Percentiles rank a stretch among this genome's conserved stretches.
Conservation (phyloP, 2,888 invertebrate species). For the Entomobrya multifasciata region DNA sequence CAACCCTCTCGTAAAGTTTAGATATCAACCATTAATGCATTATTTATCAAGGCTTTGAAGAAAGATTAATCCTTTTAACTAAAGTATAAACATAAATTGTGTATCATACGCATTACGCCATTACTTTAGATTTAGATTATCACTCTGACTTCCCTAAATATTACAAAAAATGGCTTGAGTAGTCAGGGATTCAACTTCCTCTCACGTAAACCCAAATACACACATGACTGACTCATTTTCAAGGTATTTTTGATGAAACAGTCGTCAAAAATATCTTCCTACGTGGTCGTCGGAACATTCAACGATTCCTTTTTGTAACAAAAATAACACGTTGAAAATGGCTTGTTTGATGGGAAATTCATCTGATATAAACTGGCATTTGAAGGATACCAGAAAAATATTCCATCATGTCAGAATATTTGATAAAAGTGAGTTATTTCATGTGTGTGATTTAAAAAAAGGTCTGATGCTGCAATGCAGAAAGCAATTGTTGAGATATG, state of each 20-base stretch:
- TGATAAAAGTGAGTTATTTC: slow-evolving; percentile 31
- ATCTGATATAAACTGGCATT: slow-evolving; percentile 36
- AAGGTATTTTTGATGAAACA: not conserved
- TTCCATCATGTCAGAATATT: not conserved
- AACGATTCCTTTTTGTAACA: slow-evolving; percentile 28
- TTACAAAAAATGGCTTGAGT: no score
- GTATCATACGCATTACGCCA: no score
- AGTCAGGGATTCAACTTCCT: slow-evolving; percentile 14
- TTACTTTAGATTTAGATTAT: no score
- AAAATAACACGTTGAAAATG: slow-evolving; percentile 49
- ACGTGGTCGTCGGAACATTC: slow-evolving; percentile 3
- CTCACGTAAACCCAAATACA: slow-evolving; percentile 25
- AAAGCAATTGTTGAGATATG: not conserved
- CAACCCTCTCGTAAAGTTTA: not conserved
- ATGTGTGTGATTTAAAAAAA: not conserved
- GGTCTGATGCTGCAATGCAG: not conserved
- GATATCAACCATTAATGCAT: not conserved
- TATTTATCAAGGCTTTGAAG: not conserved
- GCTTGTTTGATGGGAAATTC: slow-evolving; percentile 55
- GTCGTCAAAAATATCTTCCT: not conserved
- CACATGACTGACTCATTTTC: slow-evolving; percentile 14
- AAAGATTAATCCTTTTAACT: slow-evolving; percentile 17
- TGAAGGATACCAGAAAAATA: slow-evolving; percentile 24
- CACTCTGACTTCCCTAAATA: no score
- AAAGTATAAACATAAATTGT: not conserved